These are phyloP conservation scores for Acanthacorydalis orientalis DNA, from an alignment of 2,888 invertebrate genomes.

Conservation along the genomic window DNA sequence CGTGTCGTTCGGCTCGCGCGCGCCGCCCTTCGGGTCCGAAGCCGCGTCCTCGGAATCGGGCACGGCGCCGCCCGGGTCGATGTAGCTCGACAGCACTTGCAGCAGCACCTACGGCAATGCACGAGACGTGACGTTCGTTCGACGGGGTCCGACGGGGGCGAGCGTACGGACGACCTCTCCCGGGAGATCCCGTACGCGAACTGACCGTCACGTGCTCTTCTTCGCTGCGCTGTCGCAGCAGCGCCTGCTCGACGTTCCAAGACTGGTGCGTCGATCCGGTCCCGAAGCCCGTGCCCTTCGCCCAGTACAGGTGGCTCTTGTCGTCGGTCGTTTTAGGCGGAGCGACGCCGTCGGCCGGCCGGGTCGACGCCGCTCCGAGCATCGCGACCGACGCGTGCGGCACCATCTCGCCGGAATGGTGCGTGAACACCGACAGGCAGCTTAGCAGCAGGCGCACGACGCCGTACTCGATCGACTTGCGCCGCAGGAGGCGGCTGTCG, in stretches of 20 bases:
- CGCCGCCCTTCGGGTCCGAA: constrained; percentile 22
- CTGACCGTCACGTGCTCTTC: constrained; percentile 82
- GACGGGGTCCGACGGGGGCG: no score
- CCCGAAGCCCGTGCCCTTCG: constrained; percentile 92
- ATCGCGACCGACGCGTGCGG: constrained; percentile 19
- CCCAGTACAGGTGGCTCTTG: constrained; percentile 76
- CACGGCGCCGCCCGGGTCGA: constrained; percentile 53
- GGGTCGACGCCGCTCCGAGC: constrained; percentile 14
- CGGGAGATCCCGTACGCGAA: no score
- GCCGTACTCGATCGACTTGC: constrained; percentile 68
- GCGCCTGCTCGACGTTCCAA: constrained; percentile 94
- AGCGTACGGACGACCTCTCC: no score
- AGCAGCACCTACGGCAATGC: constrained; percentile 14
- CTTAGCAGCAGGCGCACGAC: constrained; percentile 72
- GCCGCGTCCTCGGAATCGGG: constrained; percentile 30
- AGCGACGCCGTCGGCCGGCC: constrained; percentile 15
- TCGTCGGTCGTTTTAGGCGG: constrained; percentile 28
- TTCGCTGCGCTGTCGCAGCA: constrained; percentile 73
- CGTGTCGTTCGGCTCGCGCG: constrained; percentile 24
- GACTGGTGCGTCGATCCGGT: constrained; percentile 90
- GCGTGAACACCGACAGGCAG: constrained; percentile 79
- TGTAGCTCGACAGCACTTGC: constrained; percentile 73
- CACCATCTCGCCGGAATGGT: constrained; percentile 40
- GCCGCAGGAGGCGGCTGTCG: constrained; percentile 56
- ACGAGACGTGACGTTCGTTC: no score